Evolutionary conservation across 1,140 invertebrate genomes (phyloP), one percentile per base, ranked within the genome.

Genomic region (Ectropis grisescens): DNA sequence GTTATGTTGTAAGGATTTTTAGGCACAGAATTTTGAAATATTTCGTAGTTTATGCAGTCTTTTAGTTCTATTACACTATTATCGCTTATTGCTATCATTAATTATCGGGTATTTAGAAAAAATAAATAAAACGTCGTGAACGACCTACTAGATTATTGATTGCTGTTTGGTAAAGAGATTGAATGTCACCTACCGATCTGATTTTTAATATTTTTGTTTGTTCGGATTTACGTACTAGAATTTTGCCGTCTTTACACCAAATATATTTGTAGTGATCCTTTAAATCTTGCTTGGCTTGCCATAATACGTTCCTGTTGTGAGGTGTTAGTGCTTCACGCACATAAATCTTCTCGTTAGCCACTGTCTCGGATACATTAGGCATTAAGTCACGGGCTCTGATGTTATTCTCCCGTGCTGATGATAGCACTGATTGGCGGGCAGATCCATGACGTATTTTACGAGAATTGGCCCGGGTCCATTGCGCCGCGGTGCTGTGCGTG

Each of bases 311-410:
- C 22, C 42, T 42, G 7, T 22, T 25, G 11, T 41, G 38, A 2
- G 39, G 28, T 16, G 38, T 47, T 1, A 41, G 23, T 8, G 40
- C 27, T 19, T 41, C 14, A 27, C 44, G 14, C 13, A 47, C 7
- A 27, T 19, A 37, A 14, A 43, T 28, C n/a, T 31, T 35, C 23
- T 31, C 13, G 10, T 11, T 14, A 6, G 41, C 29, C 13, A 22
- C 7, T 6, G 13, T 1, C 12, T 16, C 30, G n/a, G 30, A 19
- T 16, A 19, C n/a, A 6, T 16, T 16, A 11, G 15, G 30, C 15
- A 22, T 11, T n/a, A 32, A 12, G 16, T 32, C 30, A n/a, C 8
- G 11, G 6, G 30, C 30, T 7, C 11, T 32, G 11, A 23, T 12
- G 16, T 12, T 10, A 3, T 11, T 23, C 11, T 32, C 30, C 5